Evolutionary conservation across 2,888 invertebrate species (phyloP).

Genomic region (Synergus laeviventris): DNA sequence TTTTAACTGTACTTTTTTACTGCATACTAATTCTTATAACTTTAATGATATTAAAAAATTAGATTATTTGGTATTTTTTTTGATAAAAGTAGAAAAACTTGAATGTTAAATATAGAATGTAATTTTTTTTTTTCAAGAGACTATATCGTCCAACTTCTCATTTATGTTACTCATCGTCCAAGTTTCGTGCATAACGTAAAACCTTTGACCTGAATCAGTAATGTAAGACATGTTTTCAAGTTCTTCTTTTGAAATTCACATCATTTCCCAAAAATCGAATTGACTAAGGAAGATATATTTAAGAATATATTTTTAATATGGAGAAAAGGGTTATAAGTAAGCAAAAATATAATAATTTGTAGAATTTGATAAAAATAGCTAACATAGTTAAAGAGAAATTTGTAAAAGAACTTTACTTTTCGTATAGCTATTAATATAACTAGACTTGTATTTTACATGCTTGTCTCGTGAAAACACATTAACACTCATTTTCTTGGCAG

Average conservation of each 20-base stretch:
- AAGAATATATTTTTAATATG: not conserved
- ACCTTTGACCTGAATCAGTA: slow-evolving; percentile 39
- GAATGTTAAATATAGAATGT: not conserved
- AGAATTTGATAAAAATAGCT: too few species aligned
- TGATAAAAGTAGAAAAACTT: not conserved
- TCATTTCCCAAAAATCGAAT: slow-evolving; percentile 2
- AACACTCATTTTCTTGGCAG: not conserved
- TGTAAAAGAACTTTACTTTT: not conserved
- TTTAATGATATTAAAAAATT: not conserved
- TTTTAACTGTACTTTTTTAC: not conserved
- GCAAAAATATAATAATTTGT: too few species aligned
- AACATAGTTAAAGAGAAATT: not conserved
- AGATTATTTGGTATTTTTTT: not conserved
- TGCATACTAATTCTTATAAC: too few species aligned
- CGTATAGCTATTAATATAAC: not conserved
- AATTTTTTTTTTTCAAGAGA: not conserved
- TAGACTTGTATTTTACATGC: not conserved
- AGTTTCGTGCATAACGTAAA: slow-evolving; percentile 36
- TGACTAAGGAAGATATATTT: not conserved
- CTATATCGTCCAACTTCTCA: slow-evolving; percentile 3
- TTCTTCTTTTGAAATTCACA: slow-evolving; percentile 10
- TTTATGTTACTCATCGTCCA: slow-evolving; percentile 23
- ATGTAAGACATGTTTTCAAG: slow-evolving; percentile 32
- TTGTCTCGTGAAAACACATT: not conserved
- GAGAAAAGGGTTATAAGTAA: not conserved